Percentiles rank a stretch among this genome's conserved stretches.
Conservation (phyloP, 2,888 invertebrate genomes). For the Geotrupes spiniger region DNA sequence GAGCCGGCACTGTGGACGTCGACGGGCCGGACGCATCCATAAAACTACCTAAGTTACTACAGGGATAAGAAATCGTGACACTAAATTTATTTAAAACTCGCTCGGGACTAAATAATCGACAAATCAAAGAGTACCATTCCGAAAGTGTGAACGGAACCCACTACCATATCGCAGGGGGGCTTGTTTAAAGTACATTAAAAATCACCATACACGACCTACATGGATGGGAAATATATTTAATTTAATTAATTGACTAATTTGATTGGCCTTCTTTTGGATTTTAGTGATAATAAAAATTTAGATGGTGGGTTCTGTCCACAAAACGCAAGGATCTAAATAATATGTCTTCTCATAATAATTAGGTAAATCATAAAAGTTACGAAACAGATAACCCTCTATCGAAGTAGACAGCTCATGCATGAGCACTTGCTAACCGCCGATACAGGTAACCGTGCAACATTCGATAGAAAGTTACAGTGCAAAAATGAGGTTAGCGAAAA, state of each 20-base stretch:
- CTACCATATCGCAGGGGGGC: no score
- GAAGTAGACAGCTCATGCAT: neutral
- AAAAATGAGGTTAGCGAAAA: constrained; percentile 15
- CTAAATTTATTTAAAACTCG: neutral
- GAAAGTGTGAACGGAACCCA: neutral
- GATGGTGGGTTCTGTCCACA: no score
- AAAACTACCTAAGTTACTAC: constrained; percentile 1
- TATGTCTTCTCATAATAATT: no score
- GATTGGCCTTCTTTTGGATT: neutral
- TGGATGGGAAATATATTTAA: no score
- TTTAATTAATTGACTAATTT: neutral
- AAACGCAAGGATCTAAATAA: no score
- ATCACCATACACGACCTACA: no score
- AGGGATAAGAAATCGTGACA: neutral
- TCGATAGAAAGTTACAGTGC: constrained; percentile 16
- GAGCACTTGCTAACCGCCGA: neutral
- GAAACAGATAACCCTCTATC: constrained; percentile 11
- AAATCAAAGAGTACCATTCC: constrained; percentile 4
- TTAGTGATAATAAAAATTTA: neutral
- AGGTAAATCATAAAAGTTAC: no score
- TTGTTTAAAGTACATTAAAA: no score
- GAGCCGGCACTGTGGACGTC: constrained; percentile 6
- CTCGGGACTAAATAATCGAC: neutral
- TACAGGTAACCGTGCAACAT: neutral
- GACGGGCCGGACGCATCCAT: constrained; percentile 6